These are phyloP conservation scores for Heterotilapia buettikoferi DNA, from an alignment of 2,113 vertebrate genomes.

Conservation along the genomic window DNA sequence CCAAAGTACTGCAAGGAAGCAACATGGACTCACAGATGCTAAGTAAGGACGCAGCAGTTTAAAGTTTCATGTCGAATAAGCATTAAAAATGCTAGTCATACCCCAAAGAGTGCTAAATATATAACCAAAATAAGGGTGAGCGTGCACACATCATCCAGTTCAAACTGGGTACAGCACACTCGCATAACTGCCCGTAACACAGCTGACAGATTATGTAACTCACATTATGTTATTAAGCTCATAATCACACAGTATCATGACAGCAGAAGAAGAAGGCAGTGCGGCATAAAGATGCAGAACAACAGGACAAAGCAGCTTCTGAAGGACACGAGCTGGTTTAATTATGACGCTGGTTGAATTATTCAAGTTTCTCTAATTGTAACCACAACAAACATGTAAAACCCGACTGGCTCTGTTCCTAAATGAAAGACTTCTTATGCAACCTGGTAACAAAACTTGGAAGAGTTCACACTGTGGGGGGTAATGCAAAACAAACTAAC, in stretches of 20 bases:
- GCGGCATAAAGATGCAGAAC: not conserved
- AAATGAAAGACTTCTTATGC: not conserved
- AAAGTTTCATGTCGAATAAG: accelerated
- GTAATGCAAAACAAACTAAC: not conserved
- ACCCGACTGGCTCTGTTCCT: not conserved
- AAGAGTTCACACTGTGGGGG: not conserved
- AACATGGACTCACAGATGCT: not conserved
- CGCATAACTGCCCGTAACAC: not conserved
- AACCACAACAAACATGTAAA: not conserved
- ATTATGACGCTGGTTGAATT: not conserved
- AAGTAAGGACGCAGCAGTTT: not conserved
- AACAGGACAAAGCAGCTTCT: not conserved
- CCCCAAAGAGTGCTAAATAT: not conserved
- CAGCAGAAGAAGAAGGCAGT: not conserved
- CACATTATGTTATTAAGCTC: not conserved
- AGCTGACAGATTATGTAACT: not conserved
- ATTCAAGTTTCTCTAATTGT: not conserved
- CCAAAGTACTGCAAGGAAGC: not conserved
- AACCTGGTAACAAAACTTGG: not conserved
- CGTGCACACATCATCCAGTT: not conserved
- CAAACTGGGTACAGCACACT: not conserved
- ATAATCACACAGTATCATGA: not conserved
- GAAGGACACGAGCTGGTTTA: not conserved
- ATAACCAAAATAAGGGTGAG: not conserved
- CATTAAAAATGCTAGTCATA: not conserved